phyloP scores from a whole-genome alignment of 2,888 invertebrate genomes.

The Ochropleura plecta region DNA sequence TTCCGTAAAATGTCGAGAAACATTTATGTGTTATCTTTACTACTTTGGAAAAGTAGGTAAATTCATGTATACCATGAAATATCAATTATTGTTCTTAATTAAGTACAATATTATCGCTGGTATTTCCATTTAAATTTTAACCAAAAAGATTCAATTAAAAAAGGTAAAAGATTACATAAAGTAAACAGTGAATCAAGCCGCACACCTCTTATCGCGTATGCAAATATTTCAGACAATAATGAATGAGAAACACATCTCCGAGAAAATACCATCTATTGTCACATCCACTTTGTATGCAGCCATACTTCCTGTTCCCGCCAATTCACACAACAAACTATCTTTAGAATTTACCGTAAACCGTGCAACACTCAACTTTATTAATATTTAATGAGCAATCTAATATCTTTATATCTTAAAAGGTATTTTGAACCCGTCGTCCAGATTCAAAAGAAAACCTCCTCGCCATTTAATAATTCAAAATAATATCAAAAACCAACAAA shows the following conservation, averaged over 20 bases:
- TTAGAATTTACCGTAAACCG: conserved; percentile 51
- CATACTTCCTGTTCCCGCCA: conserved; percentile 58
- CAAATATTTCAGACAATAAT: conserved; percentile 76
- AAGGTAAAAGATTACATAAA: conserved; percentile 26
- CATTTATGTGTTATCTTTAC: neutral
- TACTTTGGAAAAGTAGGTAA: neutral
- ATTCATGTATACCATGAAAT: too few species aligned
- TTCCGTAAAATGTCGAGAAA: neutral
- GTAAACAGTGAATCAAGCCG: conserved; percentile 32
- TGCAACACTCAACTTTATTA: conserved; percentile 32
- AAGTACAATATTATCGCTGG: neutral
- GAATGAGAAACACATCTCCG: conserved; percentile 71
- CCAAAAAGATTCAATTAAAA: conserved; percentile 20
- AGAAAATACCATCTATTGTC: conserved; percentile 76
- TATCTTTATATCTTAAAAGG: conserved; percentile 38
- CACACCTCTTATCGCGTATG: conserved; percentile 70
- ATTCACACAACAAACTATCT: conserved; percentile 34
- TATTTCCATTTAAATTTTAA: neutral
- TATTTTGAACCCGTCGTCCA: conserved; percentile 16
- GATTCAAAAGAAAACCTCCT: conserved; percentile 25
- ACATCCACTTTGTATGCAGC: conserved; percentile 58
- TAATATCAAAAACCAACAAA: conserved; percentile 16
- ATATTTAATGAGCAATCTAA: conserved; percentile 43
- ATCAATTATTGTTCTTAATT: neutral
- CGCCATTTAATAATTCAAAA: conserved; percentile 23